Evolutionary conservation across 1,140 invertebrate genomes (phyloP).

Genomic region (Scylla paramamosain): DNA sequence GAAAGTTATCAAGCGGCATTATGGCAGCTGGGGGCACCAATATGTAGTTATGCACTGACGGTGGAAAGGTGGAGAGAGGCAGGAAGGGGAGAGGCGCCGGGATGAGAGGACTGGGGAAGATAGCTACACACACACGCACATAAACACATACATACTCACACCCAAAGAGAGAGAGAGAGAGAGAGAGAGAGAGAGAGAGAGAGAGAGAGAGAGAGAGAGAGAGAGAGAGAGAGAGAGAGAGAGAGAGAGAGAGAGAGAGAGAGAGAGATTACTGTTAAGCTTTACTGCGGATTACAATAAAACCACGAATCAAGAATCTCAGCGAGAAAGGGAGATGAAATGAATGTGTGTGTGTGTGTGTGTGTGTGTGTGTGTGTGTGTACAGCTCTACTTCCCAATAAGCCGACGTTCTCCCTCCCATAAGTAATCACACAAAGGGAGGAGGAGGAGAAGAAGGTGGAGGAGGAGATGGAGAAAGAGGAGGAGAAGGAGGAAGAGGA

Average conservation of each 20-base stretch:
- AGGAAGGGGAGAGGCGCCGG: not conserved
- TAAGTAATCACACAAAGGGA: conserved; percentile 28
- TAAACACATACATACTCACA: no score
- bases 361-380: conserved; percentile 11
- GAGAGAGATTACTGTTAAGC: not conserved
- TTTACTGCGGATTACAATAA: not conserved
- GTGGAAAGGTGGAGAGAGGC: not conserved
- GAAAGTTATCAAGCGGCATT: not conserved
- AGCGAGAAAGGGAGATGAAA: not conserved
- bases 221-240: conserved; percentile 17
- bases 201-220: conserved; percentile 20
- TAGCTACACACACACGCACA: no score
- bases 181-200: conserved; percentile 9
- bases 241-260: conserved; percentile 26
- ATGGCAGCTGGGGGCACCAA: not conserved
- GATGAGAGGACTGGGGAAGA: no score
- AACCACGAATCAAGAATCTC: not conserved
- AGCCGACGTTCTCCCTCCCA: not conserved
- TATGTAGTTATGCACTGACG: not conserved
- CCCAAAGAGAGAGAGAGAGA: not conserved
- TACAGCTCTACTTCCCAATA: not conserved
- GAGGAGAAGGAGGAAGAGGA: conserved; percentile 28
- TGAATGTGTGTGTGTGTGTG: conserved; percentile 1
- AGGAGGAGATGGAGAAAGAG: not conserved
- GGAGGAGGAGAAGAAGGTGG: conserved; percentile 31